Evolutionary conservation across 2,797 vertebrate species (phyloP).

Genomic region (Naso thynnoides): DNA sequence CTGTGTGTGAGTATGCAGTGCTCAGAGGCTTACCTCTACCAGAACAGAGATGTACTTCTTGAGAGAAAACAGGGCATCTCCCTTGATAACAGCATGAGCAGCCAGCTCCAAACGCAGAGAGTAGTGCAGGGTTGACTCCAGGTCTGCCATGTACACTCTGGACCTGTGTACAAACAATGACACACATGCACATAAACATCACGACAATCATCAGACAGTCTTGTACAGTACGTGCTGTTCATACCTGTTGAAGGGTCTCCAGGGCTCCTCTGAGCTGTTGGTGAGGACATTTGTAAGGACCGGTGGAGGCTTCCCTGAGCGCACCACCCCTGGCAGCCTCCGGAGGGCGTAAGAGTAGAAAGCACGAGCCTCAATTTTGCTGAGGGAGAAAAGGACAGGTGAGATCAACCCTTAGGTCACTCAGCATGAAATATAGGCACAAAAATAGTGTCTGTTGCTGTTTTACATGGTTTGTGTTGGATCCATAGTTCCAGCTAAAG

Average conservation of each 20-base stretch:
- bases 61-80: constrained; percentile 83
- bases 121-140: constrained; percentile 92
- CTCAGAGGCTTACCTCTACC: constrained; percentile 85
- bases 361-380: constrained; percentile 84
- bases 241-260: constrained; percentile 86
- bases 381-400: constrained; percentile 63
- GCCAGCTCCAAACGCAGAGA: constrained; percentile 89
- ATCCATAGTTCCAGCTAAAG: no score
- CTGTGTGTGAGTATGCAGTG: background rate
- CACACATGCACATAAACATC: constrained; percentile 4
- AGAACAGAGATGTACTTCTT: constrained; percentile 85
- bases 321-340: constrained; percentile 84
- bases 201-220: background rate
- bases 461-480: no score
- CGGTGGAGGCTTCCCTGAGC: constrained; percentile 71
- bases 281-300: rapidly evolving
- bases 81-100: constrained; percentile 77
- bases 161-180: constrained; percentile 81
- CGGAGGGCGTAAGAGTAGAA: constrained; percentile 90
- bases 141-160: constrained; percentile 93
- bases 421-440: background rate
- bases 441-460: background rate
- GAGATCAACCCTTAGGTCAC: constrained; percentile 8
- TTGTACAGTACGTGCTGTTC: background rate
- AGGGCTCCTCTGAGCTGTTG: constrained; percentile 57